Evolutionary conservation across 2,888 invertebrate species (phyloP), one percentile per base, ranked within the genome.

Genomic region (Eustalomyia histrio): DNA sequence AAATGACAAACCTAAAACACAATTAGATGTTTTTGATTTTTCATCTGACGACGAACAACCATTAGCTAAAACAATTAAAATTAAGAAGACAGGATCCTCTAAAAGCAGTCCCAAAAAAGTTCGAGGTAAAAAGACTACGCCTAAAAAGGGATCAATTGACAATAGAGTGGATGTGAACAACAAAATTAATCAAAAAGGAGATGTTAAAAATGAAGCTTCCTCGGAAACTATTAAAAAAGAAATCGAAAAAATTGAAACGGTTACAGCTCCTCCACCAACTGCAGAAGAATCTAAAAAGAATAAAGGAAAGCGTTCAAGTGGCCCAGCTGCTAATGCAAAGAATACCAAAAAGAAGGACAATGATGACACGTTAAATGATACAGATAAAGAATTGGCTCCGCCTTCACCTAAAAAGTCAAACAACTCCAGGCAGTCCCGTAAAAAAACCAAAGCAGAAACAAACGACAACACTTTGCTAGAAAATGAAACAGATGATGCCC

Each of bases 1-100:
- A n/a, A 60, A 64, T 50, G 79, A 82, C 10, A 86, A 87, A 18
- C 75, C 80, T 33, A 85, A 84, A 68, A 83, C 85, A 24, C 85
- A 85, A 14, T 82, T 87, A 9, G 87, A 90, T 80, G 86, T 90
- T 18, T 90, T 90, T 71, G 89, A 90, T 61, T 92, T 92, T 84
- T 92, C 92, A 8, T 92, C 92, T 1, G 92, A 92, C 69, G 92
- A 92, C 84, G 92, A 92, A 83, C 91, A 92, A 84, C 92, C 92
- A 1, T 86, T 92, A 78, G 88, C 90, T 16, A 90, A 90, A 82
- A 82, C 90, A 24, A 90, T 89, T 8, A 90, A 90, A 80, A 82
- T 90, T 2, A 89, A 89, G 79, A 89, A 89, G 57, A 47, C 50
- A 16, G 67, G 47, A 2, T 3, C 61, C n/a, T 12, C 75, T 39